Evolutionary conservation across 2,888 invertebrate genomes (phyloP).

Genomic region (Epirrita christyi): DNA sequence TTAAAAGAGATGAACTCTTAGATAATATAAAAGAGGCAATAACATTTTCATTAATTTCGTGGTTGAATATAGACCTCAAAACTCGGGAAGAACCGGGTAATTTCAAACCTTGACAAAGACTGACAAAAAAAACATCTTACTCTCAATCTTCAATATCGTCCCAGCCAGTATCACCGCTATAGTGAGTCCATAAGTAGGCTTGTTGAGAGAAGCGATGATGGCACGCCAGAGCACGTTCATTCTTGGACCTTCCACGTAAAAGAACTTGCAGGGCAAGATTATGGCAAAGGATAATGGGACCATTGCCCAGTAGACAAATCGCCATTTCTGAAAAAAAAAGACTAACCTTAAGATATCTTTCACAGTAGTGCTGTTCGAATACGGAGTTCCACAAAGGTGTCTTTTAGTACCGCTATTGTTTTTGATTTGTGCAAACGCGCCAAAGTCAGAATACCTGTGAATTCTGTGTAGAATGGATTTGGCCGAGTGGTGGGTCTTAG

Average conservation of each 20-base stretch:
- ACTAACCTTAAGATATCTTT: background rate
- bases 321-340: constrained; percentile 48
- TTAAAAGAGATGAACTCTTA: too few relatives aligned
- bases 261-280: constrained; percentile 38
- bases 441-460: too few relatives aligned
- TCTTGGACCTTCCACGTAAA: constrained; percentile 40
- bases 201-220: constrained; percentile 43
- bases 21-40: too few relatives aligned
- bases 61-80: too few relatives aligned
- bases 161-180: constrained; percentile 37
- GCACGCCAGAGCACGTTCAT: constrained; percentile 36
- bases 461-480: too few relatives aligned
- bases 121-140: constrained; percentile 42
- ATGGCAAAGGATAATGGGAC: constrained; percentile 37
- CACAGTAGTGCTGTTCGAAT: background rate
- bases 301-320: constrained; percentile 42
- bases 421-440: background rate
- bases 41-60: too few relatives aligned
- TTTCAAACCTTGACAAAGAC: background rate
- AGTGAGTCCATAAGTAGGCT: constrained; percentile 44
- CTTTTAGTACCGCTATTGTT: background rate
- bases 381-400: background rate
- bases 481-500: too few relatives aligned
- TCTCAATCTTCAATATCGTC: constrained; percentile 49
- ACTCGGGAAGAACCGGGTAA: too few relatives aligned